Conservation (phyloP, 2,797 vertebrate genomes). For the Platalea minor region DNA sequence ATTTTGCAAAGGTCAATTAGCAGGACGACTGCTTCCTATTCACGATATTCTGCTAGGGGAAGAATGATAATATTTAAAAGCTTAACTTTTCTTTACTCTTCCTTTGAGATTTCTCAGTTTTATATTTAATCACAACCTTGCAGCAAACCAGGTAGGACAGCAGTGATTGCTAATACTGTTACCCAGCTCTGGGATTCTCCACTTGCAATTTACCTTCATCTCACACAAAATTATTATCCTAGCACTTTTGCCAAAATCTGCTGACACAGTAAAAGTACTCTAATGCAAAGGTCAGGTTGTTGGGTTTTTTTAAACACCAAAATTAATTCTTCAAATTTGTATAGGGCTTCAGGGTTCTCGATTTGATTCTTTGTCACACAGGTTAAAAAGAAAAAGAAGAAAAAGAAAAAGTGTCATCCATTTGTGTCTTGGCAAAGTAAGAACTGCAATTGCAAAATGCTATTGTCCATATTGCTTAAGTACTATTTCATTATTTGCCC, state of each 20-base stretch:
- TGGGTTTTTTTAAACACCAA: neutral
- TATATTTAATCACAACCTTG: neutral
- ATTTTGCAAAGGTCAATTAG: slow-evolving; percentile 19
- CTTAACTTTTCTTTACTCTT: neutral
- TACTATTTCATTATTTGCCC: neutral
- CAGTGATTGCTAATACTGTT: neutral
- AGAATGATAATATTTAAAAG: neutral
- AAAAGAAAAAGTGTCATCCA: rapidly evolving
- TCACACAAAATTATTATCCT: neutral
- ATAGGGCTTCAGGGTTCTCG: neutral
- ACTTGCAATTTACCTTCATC: neutral
- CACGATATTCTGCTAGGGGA: neutral
- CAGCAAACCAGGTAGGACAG: neutral
- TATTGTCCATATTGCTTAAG: neutral
- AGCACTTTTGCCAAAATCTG: neutral
- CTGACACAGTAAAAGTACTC: neutral
- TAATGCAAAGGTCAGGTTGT: neutral
- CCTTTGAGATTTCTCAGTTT: slow-evolving; percentile 31
- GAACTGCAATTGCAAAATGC: neutral
- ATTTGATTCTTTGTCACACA: neutral
- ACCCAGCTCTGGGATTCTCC: neutral
- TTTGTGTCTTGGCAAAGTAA: neutral
- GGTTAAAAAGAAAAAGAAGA: neutral
- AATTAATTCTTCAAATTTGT: neutral
- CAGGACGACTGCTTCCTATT: neutral